phyloP scores from a whole-genome alignment of 1,140 invertebrate genomes.

The Sitobion miscanthi region DNA sequence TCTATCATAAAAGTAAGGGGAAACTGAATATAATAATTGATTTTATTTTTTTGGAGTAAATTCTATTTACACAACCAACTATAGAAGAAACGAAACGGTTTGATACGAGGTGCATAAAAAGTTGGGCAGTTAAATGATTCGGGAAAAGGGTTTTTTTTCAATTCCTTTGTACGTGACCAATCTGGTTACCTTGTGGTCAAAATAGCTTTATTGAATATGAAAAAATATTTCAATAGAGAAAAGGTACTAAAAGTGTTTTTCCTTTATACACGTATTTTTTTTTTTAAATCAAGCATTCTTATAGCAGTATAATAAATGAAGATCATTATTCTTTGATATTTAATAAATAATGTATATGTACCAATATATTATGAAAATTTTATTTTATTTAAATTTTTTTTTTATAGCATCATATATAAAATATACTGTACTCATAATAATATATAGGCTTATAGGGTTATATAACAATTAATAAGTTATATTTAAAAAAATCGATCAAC shows the following conservation, averaged over 20 bases:
- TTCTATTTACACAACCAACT: not conserved
- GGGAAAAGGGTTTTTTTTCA: not conserved
- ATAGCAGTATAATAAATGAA: not conserved
- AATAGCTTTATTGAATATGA: not conserved
- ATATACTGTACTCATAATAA: not conserved
- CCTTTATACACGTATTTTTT: not conserved
- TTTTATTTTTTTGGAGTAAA: not conserved
- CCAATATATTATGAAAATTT: not conserved
- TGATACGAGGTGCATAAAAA: not conserved
- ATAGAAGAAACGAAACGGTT: not conserved
- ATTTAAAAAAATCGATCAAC: too few species aligned
- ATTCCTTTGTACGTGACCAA: not conserved
- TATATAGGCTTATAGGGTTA: too few species aligned
- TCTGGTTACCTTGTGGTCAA: not conserved
- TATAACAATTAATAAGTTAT: too few species aligned
- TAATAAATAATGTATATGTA: not conserved
- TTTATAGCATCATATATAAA: not conserved
- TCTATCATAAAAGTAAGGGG: not conserved
- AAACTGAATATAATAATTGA: not conserved
- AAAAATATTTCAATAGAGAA: slow-evolving; percentile 9
- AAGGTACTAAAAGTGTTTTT: not conserved
- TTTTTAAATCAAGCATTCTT: not conserved
- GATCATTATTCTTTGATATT: not conserved
- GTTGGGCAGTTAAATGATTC: not conserved
- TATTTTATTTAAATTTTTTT: not conserved